Conservation (phyloP, 2,797 vertebrate genomes). For the Notolepis coatsorum region DNA sequence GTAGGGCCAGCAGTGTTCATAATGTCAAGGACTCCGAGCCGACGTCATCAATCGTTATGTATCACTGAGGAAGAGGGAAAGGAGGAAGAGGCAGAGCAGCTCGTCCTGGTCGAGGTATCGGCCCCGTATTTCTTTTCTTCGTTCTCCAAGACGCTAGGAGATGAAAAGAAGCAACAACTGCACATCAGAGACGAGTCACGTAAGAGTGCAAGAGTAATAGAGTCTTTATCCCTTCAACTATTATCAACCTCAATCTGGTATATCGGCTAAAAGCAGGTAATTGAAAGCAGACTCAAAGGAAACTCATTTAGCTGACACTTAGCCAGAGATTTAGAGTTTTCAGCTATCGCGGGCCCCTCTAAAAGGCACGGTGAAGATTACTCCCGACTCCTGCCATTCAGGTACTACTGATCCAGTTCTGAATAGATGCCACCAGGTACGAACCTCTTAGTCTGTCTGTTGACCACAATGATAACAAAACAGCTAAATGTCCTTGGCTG, state of each 20-base stretch:
- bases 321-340: conserved; percentile 65
- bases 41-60: not conserved
- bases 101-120: too few species aligned
- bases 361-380: conserved; percentile 55
- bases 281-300: conserved; percentile 51
- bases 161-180: too few species aligned
- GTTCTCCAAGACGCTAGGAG: too few species aligned
- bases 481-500: conserved; percentile 58
- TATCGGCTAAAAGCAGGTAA: conserved; percentile 29
- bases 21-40: not conserved
- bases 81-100: not conserved
- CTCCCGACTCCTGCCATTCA: conserved; percentile 52
- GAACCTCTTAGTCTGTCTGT: conserved; percentile 62
- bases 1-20: not conserved
- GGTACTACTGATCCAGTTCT: conserved; percentile 44
- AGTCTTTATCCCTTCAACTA: conserved; percentile 15
- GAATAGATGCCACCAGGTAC: conserved; percentile 58
- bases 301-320: conserved; percentile 57
- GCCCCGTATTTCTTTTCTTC: too few species aligned
- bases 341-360: conserved; percentile 50
- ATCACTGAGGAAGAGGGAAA: not conserved
- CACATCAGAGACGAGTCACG: too few species aligned
- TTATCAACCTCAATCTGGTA: conserved; percentile 40
- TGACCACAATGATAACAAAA: conserved; percentile 62
- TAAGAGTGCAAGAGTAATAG: too few species aligned